Percentiles rank a stretch among this genome's conserved stretches.
phyloP scores from a whole-genome alignment of 1,140 invertebrate genomes.

The Aplysia californica region DNA sequence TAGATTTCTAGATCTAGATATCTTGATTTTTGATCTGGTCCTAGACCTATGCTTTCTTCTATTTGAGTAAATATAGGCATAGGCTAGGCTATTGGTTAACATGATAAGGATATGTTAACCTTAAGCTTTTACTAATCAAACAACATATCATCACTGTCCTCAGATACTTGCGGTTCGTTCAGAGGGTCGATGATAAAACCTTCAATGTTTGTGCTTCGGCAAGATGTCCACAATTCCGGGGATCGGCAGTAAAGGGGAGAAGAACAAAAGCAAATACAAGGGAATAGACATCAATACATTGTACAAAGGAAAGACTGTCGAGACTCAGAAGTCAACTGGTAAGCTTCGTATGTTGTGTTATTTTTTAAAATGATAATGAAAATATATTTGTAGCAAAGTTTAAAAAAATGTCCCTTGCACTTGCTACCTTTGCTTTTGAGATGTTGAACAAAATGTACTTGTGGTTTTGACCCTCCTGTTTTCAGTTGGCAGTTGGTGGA shows the following conservation, averaged over 20 bases:
- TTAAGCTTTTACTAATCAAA: slow-evolving; percentile 45
- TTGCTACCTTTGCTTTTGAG: too few relatives aligned
- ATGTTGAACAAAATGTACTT: too few relatives aligned
- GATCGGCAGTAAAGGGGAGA: slow-evolving; percentile 87
- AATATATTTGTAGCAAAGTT: too few relatives aligned
- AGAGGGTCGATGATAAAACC: slow-evolving; percentile 62
- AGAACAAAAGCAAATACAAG: slow-evolving; percentile 94
- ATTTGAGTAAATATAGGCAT: background rate
- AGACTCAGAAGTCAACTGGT: slow-evolving; percentile 69
- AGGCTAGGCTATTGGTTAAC: background rate
- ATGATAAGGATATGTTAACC: background rate
- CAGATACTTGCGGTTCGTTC: slow-evolving; percentile 74
- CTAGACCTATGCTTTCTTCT: background rate
- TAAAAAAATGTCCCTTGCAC: too few relatives aligned
- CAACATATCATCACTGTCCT: too few relatives aligned
- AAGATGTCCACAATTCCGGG: slow-evolving; percentile 90
- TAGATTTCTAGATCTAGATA: background rate
- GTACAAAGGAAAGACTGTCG: slow-evolving; percentile 81
- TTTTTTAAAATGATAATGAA: too few relatives aligned
- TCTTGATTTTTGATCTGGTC: background rate
- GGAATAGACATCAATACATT: slow-evolving; percentile 97
- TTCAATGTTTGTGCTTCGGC: slow-evolving; percentile 80
- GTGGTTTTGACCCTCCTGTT: too few relatives aligned
- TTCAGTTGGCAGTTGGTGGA: too few relatives aligned
- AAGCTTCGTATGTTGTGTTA: slow-evolving; percentile 41